Evolutionary conservation across 2,113 vertebrate genomes (phyloP), one percentile per base, ranked within the genome.

Genomic region (Paralichthys olivaceus): DNA sequence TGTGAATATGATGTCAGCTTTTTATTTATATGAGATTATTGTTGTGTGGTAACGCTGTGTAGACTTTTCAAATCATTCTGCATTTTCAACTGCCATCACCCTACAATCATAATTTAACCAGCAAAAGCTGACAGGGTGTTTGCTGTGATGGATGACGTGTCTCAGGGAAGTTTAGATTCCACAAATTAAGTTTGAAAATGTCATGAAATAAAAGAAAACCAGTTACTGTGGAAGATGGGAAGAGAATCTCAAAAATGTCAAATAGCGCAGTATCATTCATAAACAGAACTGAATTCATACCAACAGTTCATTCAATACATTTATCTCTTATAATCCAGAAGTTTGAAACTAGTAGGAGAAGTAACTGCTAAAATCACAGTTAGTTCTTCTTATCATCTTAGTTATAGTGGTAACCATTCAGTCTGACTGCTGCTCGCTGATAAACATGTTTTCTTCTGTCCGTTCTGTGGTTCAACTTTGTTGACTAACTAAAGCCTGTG

Each of bases 111-210:
- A 60, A 45, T 67, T 55, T 74, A 69, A 85, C 55, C 2, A 4
- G 23, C 13, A 49, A 40, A 61, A 62, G 58, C 68, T 26, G 71
- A 63, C 28, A 55, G 60, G 43, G 59, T 62, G 54, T 57, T 69
- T 12, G 4, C 43, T 53, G 60, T 68, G 68, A 81, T 79, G 69
- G 65, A 81, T 84, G 76, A 63, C 11, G 26, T 7, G 8, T 49
- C 45, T 8, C 29, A 40, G n/a, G 19, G 26, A 51, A 64, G 66
- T 43, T 47, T 15, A 0, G 25, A 79, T 71, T 56, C 25, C 20
- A 59, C 51, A 77, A 74, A 81, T 69, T 23, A 47, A 51, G 34
- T 77, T 68, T 57, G 14, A 65, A 63, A 54, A 73, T 26, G 20
- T 8, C 28, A 23, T 43, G 13, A 63, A 40, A 57, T 34, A 29